Evolutionary conservation across 2,797 vertebrate genomes (phyloP).

Genomic region (Artibeus lituratus): DNA sequence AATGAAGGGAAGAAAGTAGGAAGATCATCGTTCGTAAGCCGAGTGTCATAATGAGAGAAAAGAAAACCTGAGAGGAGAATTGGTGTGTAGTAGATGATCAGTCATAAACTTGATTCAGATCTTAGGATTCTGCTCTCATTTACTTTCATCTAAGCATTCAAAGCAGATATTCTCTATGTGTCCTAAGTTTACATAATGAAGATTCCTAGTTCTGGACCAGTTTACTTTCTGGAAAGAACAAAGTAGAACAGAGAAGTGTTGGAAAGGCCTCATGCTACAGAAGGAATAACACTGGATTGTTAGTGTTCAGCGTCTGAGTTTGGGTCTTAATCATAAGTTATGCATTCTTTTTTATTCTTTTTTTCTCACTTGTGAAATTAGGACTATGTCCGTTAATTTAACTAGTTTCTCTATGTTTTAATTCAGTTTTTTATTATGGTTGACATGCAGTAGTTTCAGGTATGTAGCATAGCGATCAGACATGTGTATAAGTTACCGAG

Average conservation of each 20-base stretch:
- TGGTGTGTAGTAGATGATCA: not conserved
- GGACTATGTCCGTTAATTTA: not conserved
- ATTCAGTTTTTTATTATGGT: not conserved
- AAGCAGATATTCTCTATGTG: not conserved
- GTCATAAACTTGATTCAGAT: not conserved
- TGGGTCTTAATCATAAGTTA: not conserved
- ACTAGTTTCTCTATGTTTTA: not conserved
- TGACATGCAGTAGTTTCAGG: not conserved
- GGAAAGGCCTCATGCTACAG: not conserved
- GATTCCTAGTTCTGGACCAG: not conserved
- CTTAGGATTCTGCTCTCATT: not conserved
- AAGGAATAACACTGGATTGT: not conserved
- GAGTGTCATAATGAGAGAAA: not conserved
- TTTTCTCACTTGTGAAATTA: not conserved
- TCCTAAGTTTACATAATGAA: not conserved
- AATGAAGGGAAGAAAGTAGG: not conserved
- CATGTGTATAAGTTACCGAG: not conserved
- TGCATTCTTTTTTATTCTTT: not conserved
- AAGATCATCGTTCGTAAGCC: not conserved
- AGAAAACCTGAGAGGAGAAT: no score
- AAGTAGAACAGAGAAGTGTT: not conserved
- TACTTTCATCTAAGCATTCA: not conserved
- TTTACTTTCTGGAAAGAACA: not conserved
- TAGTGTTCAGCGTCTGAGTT: not conserved
- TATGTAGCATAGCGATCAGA: not conserved